Conservation (phyloP, 35 echinoderm and acorn worm species). For the Apostichopus californicus region DNA sequence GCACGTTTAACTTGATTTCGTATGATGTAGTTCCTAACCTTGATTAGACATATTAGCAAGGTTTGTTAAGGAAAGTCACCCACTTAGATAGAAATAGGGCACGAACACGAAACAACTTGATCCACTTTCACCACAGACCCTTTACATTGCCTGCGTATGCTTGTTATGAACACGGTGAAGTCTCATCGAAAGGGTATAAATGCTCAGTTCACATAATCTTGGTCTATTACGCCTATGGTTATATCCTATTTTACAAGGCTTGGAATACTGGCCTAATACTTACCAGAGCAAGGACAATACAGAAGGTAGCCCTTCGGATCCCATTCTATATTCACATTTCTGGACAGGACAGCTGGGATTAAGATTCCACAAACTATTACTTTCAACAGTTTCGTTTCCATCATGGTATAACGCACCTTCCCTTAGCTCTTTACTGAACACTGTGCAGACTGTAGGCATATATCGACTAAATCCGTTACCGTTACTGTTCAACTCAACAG, state of each 20-base stretch:
- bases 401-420: neutral
- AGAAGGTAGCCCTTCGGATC: constrained; percentile 87
- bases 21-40: too few species aligned
- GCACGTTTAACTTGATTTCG: too few species aligned
- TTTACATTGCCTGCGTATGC: too few species aligned
- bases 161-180: too few species aligned
- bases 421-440: neutral
- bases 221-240: too few species aligned
- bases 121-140: too few species aligned
- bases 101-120: neutral
- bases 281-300: constrained; percentile 98
- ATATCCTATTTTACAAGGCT: too few species aligned
- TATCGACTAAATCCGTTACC: too few species aligned
- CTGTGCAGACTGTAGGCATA: neutral
- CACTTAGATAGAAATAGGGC: neutral
- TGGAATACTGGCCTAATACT: neutral
- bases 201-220: too few species aligned
- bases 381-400: neutral
- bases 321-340: constrained; percentile 75
- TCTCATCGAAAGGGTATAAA: too few species aligned
- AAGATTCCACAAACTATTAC: neutral
- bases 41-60: too few species aligned
- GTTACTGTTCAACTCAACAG: neutral
- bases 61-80: too few species aligned
- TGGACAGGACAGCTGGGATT: neutral